Base-by-base conservation (phyloP, 2,113 vertebrate genomes). In the Ictalurus furcatus region DNA sequence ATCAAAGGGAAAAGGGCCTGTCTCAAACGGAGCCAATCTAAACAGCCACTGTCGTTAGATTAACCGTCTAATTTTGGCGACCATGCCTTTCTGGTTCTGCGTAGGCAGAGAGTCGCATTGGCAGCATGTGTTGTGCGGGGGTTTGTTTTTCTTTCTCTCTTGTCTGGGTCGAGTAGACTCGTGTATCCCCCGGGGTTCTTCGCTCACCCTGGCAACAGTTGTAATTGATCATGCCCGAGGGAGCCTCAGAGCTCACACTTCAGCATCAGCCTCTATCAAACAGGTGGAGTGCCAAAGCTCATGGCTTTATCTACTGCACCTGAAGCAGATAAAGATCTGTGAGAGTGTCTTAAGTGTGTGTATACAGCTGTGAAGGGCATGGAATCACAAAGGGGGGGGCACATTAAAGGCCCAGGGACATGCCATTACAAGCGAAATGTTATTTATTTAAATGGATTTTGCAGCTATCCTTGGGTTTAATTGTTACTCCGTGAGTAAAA, bases 1-100 rank as follows among this genome's bases (percentile, higher is more conserved):
- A 95, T 95, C 91, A 95, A 93, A 95, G 92, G 78, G 73, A 86
- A 88, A 89, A 90, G 84, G 59, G n/a, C 91, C 79, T 63, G 73
- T 91, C 61, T 90, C 3, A 40, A 85, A 87, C 0, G n/a, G 59
- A 48, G 94, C 94, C 94, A 94, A 94, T 91, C 89, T 85, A 95
- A 95, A 92, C 94, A 89, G 73, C 83, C 91, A 89, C 90, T 92
- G 92, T 91, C 91, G 93, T 89, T 93, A 91, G 93, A 90, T 90
- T 93, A 54, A 76, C 78, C 28, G 37, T 56, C 92, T 93, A 95
- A 94, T 94, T 95, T 92, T 88, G 87, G 84, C 56, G 25, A 8
- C 80, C 58, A 2, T 40, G 48, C 5, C 90, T 90, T 91, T 76
- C 25, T 83, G 48, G 56, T 89, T 84, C 82, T 17, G 59, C 30